These are phyloP conservation scores for Ceyx margarethae DNA, from an alignment of 2,113 vertebrate species.

Conservation along the genomic window DNA sequence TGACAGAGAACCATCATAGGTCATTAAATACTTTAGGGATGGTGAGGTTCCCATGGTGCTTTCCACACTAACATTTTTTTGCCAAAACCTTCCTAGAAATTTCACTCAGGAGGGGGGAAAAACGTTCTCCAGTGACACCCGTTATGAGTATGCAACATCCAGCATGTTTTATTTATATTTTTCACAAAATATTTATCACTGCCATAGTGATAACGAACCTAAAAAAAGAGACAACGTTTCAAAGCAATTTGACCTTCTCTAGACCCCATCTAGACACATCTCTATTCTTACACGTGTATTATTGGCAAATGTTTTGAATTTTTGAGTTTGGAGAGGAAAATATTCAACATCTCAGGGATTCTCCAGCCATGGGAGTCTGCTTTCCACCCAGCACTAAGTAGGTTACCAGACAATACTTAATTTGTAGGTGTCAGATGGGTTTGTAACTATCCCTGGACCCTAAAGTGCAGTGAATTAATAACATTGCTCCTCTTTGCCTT, in stretches of 20 bases:
- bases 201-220: conserved; percentile 63
- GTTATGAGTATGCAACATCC: neutral
- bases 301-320: conserved; percentile 64
- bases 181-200: conserved; percentile 67
- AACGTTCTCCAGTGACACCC: neutral
- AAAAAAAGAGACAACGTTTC: conserved; percentile 38
- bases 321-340: conserved; percentile 58
- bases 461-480: neutral
- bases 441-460: neutral
- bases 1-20: neutral
- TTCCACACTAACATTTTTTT: neutral
- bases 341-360: conserved; percentile 61
- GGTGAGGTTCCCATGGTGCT: neutral
- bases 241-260: conserved; percentile 54
- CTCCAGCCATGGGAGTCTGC: conserved; percentile 13
- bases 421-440: neutral
- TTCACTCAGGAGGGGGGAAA: neutral
- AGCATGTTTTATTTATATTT: conserved; percentile 60
- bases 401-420: neutral
- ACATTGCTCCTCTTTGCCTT: neutral
- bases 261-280: conserved; percentile 35
- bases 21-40: accelerated
- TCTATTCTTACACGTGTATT: conserved; percentile 60
- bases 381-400: neutral
- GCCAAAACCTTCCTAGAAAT: conserved; percentile 31